Base-by-base conservation (phyloP, 2,113 vertebrate species). In the Ancistrus triradiatus region DNA sequence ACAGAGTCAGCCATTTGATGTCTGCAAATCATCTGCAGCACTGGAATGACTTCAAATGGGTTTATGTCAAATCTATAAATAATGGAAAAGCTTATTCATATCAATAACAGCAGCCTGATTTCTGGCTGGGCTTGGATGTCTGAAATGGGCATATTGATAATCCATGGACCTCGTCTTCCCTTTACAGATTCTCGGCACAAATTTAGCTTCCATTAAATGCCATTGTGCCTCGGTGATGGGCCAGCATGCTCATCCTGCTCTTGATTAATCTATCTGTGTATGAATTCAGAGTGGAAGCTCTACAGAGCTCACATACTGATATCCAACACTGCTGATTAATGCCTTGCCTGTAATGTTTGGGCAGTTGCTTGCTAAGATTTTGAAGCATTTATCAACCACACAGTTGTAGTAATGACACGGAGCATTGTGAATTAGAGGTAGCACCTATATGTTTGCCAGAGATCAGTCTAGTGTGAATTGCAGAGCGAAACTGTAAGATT, bases 401-500 rank as follows among this genome's bases (percentile, higher is more conserved):
- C 46, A 21, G n/a, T 22, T 10, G 21, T 50, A 19, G 48, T 57
- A 31, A 46, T 47, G 9, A 56, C 38, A 61, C 35, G 15, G 25
- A 46, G 21, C 19, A 8, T 21, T 40, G 59, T 11, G 31, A 59
- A 18, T 3, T 7, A 50, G 27, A 63, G n/a, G 6, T 17, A 27
- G 46, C 21, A 28, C 15, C 10, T n/a, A n/a, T 51, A 18, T 62
- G 58, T 52, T 55, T 66, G 35, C 51, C 52, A 58, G 52, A 25
- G 22, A 25, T 50, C n/a, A n/a, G 31, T 18, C 60, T 48, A 44
- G 25, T 42, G 48, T 55, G n/a, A n/a, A n/a, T n/a, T n/a, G n/a
- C n/a, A n/a, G n/a, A n/a, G n/a, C 50, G 28, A 49, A 42, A 55
- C 59, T 66, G 60, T 49, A 42, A 59, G 48, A 69, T 68, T 15